Evolutionary conservation across 2,113 vertebrate genomes (phyloP).

Genomic region (Picathartes gymnocephalus): DNA sequence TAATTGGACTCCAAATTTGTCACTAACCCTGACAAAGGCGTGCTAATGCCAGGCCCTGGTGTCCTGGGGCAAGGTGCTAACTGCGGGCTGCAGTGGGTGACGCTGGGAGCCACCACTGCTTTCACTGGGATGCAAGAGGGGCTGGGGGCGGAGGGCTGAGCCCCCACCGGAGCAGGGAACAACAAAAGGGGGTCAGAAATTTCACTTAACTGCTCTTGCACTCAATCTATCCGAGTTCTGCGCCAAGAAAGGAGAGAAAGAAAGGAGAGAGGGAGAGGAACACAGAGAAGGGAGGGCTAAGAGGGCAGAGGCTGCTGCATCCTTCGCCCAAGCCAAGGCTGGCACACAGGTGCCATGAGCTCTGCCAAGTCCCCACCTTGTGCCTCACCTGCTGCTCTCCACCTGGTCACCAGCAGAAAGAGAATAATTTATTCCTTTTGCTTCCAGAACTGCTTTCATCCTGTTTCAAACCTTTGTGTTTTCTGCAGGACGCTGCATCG

Average conservation of each 20-base stretch:
- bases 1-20: slow-evolving; percentile 19
- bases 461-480: background rate
- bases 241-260: background rate
- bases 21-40: background rate
- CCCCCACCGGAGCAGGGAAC: rapidly evolving
- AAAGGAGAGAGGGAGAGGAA: background rate
- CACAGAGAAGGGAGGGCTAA: background rate
- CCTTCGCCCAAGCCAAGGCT: background rate
- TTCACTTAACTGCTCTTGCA: background rate
- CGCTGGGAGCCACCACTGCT: rapidly evolving
- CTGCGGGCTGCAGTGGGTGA: background rate
- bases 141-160: background rate
- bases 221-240: rapidly evolving
- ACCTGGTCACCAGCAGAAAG: background rate
- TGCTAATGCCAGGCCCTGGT: background rate
- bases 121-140: background rate
- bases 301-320: background rate
- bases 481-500: background rate
- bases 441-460: background rate
- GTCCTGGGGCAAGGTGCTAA: background rate
- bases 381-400: background rate
- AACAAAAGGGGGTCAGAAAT: background rate
- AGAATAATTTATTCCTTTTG: background rate
- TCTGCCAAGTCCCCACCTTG: background rate
- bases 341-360: background rate